These are phyloP conservation scores for Anodontia alba DNA, from an alignment of 2,888 invertebrate species.

Conservation along the genomic window DNA sequence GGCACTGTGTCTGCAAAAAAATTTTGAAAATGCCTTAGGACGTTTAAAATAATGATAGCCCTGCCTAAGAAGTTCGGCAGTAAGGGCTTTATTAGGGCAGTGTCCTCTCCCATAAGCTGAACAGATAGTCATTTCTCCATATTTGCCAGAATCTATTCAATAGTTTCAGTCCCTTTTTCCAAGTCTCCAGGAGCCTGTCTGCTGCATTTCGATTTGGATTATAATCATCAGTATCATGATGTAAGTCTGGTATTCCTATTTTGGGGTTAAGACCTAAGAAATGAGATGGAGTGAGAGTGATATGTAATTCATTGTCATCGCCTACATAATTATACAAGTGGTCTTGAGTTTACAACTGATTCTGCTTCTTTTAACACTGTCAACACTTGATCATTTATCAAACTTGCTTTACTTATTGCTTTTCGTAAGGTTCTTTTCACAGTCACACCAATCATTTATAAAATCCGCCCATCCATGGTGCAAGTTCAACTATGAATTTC, in stretches of 20 bases:
- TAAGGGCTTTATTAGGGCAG: no score
- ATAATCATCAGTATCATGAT: constrained; percentile 1
- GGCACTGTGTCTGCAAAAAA: no score
- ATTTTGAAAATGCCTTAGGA: no score
- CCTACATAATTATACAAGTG: constrained; percentile 40
- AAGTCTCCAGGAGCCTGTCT: neutral
- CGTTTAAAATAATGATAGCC: no score
- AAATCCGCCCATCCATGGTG: constrained; percentile 30
- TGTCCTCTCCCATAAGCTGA: neutral
- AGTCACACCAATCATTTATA: constrained; percentile 23
- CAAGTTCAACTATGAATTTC: constrained; percentile 25
- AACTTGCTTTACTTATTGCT: constrained; percentile 1
- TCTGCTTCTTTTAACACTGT: constrained; percentile 26
- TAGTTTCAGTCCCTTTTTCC: neutral
- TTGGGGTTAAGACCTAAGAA: constrained; percentile 30
- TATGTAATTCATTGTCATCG: constrained; percentile 27
- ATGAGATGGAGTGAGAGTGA: constrained; percentile 32
- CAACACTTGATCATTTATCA: constrained; percentile 15
- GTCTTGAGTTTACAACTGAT: constrained; percentile 21
- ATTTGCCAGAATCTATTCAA: no score
- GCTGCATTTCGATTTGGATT: constrained; percentile 16
- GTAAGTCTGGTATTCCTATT: constrained; percentile 28
- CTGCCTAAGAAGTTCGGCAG: no score
- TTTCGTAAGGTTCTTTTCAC: constrained; percentile 24
- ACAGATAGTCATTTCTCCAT: neutral